A percentile compares a stretch with the other conserved stretches of the same genome.
Conservation (phyloP, 2,113 vertebrate genomes). For the Drymodes brunneopygia region DNA sequence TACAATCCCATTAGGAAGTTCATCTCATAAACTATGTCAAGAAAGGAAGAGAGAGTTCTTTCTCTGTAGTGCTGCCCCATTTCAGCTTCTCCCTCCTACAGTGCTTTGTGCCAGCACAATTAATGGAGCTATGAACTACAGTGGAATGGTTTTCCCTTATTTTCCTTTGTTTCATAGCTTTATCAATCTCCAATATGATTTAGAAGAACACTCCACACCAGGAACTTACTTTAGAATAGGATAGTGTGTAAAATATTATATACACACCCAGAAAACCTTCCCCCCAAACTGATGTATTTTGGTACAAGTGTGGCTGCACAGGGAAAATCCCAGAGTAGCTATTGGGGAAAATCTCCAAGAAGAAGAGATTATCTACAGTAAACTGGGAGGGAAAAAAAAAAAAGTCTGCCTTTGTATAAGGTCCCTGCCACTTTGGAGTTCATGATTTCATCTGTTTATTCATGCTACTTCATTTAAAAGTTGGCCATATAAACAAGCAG, state of each 20-base stretch:
- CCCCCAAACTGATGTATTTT: background rate
- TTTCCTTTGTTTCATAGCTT: background rate
- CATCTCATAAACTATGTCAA: background rate
- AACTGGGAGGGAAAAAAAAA: rapidly evolving
- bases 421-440: background rate
- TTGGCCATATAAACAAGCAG: background rate
- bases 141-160: background rate
- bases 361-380: background rate
- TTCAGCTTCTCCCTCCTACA: background rate
- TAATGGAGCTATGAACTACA: background rate
- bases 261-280: background rate
- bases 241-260: rapidly evolving
- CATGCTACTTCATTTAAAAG: background rate
- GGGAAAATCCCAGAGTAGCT: background rate
- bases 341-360: background rate
- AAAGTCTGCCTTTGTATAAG: background rate
- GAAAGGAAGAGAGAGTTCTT: background rate
- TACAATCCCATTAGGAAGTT: background rate
- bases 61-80: background rate
- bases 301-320: background rate
- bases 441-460: background rate
- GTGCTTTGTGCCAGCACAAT: background rate
- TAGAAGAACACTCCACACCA: background rate
- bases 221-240: background rate
- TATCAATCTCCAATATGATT: background rate